A percentile compares a stretch with the other conserved stretches of the same genome.
Evolutionary conservation across 2,888 invertebrate species (phyloP).

Genomic region (Trilocha varians): DNA sequence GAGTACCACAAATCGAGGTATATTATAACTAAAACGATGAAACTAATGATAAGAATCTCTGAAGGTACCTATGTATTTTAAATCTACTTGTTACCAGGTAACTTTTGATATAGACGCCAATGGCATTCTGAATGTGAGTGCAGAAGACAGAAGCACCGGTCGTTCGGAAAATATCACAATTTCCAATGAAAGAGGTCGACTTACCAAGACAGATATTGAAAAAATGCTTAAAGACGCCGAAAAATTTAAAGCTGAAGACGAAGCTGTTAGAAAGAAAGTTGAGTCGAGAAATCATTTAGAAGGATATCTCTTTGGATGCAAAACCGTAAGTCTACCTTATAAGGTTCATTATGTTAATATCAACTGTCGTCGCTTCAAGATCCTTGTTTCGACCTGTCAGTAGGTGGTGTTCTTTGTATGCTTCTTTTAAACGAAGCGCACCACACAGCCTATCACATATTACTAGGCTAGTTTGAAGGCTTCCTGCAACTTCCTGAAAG

Average conservation of each 20-base stretch:
- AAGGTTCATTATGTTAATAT: no score
- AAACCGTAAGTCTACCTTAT: conserved; percentile 39
- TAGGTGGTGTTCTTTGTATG: no score
- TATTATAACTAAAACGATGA: conserved; percentile 8
- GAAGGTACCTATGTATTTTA: background rate
- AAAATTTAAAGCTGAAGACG: conserved; percentile 83
- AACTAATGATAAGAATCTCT: background rate
- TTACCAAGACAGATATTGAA: conserved; percentile 90
- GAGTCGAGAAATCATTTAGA: conserved; percentile 84
- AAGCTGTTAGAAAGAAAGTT: conserved; percentile 78
- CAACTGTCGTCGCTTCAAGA: no score
- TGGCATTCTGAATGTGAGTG: conserved; percentile 87
- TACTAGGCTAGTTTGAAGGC: no score
- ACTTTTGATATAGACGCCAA: conserved; percentile 93
- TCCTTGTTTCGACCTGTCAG: no score
- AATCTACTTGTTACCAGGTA: conserved; percentile 58
- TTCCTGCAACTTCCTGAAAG: no score
- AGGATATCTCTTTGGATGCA: conserved; percentile 78
- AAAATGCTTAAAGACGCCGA: conserved; percentile 88
- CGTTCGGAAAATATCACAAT: conserved; percentile 87
- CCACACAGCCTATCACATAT: no score
- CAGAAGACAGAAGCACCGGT: conserved; percentile 85
- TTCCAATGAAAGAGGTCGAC: conserved; percentile 88
- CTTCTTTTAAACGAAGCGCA: no score
- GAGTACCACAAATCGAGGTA: conserved; percentile 81